phyloP scores from a whole-genome alignment of 2,113 vertebrate species.

The Prinia subflava region DNA sequence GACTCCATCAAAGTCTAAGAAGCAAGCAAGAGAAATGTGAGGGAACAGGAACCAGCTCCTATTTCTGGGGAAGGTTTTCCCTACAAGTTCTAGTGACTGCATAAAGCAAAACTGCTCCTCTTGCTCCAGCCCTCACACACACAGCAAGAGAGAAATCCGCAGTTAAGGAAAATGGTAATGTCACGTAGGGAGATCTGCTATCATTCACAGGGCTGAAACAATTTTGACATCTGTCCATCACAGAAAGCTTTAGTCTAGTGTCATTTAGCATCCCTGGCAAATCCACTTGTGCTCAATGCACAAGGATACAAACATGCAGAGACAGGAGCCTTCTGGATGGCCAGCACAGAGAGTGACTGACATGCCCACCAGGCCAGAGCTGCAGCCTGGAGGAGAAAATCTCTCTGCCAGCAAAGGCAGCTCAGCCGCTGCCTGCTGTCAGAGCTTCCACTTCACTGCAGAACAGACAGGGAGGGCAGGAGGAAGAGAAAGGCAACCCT shows the following conservation, averaged over 20 bases:
- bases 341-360: not conserved
- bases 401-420: not conserved
- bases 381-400: not conserved
- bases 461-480: not conserved
- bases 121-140: not conserved
- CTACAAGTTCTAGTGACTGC: not conserved
- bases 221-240: not conserved
- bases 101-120: not conserved
- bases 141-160: not conserved
- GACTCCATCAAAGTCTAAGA: conserved; percentile 96
- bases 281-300: not conserved
- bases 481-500: not conserved
- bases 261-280: not conserved
- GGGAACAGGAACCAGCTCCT: not conserved
- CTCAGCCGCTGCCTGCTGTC: not conserved
- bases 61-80: not conserved
- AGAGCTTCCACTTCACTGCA: conserved; percentile 14
- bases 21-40: conserved; percentile 4
- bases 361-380: not conserved
- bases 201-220: not conserved
- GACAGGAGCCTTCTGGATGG: not conserved
- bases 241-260: not conserved
- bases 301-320: not conserved
- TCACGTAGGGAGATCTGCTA: not conserved
- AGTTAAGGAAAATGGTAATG: not conserved